Evolutionary conservation across 92 coral and sea anemone species (phyloP).

Genomic region (Galaxea fascicularis): DNA sequence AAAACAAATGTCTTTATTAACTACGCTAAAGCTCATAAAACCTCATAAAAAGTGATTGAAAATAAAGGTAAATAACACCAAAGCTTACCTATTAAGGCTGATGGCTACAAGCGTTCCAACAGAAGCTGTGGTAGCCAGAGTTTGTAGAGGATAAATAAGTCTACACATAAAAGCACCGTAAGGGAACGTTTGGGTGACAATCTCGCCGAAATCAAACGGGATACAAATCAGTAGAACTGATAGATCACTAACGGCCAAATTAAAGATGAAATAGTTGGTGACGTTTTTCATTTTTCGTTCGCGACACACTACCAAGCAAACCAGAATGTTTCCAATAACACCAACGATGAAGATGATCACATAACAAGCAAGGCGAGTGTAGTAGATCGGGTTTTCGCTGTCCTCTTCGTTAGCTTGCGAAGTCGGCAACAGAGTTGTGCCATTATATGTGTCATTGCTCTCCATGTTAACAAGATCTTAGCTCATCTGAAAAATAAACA

Average conservation of each 20-base stretch:
- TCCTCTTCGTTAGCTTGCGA: not conserved
- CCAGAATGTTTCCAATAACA: conserved; percentile 90
- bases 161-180: conserved; percentile 94
- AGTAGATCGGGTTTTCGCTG: conserved; percentile 43
- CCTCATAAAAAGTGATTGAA: not conserved
- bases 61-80: not conserved
- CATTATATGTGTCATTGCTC: conserved; percentile 5
- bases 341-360: conserved; percentile 91
- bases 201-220: conserved; percentile 88
- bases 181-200: conserved; percentile 80
- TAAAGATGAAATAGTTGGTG: conserved; percentile 96
- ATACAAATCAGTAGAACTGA: conserved; percentile 90
- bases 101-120: conserved; percentile 96
- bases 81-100: conserved; percentile 90
- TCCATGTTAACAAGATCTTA: not conserved
- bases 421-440: not conserved
- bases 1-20: conserved; percentile 4
- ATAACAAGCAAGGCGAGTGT: conserved; percentile 79
- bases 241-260: conserved; percentile 91
- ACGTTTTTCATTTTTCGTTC: conserved; percentile 95
- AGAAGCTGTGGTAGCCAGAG: conserved; percentile 96
- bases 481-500: conserved; percentile 21
- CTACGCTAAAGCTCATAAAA: too few species aligned
- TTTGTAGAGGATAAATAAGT: conserved; percentile 89
- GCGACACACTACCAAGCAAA: conserved; percentile 93